These are phyloP conservation scores for Percopsis omiscomaycus DNA, from an alignment of 2,797 vertebrate genomes.

Conservation along the genomic window DNA sequence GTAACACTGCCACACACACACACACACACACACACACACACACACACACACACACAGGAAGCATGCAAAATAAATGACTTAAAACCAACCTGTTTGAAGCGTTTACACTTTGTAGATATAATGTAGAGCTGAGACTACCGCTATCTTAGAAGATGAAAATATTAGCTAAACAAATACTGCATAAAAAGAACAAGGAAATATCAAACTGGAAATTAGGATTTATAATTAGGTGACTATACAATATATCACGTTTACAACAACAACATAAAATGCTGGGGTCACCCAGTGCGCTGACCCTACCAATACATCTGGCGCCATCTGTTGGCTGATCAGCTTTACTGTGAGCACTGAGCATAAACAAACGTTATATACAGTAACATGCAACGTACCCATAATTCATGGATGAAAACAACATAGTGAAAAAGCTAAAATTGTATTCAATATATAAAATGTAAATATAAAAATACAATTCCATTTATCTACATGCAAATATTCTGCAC, in stretches of 20 bases:
- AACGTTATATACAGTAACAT: neutral
- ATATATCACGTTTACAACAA: constrained; percentile 7
- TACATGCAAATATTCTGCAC: neutral
- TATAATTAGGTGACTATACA: constrained; percentile 3
- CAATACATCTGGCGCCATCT: constrained; percentile 71
- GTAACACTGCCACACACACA: neutral
- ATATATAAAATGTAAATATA: neutral
- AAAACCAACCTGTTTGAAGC: constrained; percentile 58
- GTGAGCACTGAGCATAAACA: constrained; percentile 6
- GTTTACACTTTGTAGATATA: constrained; percentile 60
- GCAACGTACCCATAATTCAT: neutral
- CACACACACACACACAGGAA: neutral
- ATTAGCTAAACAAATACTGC: constrained; percentile 1
- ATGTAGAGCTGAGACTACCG: constrained; percentile 51
- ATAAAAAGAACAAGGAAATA: neutral
- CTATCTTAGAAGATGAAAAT: constrained; percentile 44
- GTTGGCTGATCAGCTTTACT: constrained; percentile 46
- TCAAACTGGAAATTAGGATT: neutral
- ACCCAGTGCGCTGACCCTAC: constrained; percentile 35
- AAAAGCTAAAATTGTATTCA: constrained; percentile 1
- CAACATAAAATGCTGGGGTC: neutral
- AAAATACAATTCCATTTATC: neutral
- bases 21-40: neutral
- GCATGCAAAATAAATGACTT: constrained; percentile 65
- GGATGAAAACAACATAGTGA: neutral